Evolutionary conservation across 2,888 invertebrate species (phyloP), one percentile per base, ranked within the genome.

Genomic region (Coleophora deauratella): DNA sequence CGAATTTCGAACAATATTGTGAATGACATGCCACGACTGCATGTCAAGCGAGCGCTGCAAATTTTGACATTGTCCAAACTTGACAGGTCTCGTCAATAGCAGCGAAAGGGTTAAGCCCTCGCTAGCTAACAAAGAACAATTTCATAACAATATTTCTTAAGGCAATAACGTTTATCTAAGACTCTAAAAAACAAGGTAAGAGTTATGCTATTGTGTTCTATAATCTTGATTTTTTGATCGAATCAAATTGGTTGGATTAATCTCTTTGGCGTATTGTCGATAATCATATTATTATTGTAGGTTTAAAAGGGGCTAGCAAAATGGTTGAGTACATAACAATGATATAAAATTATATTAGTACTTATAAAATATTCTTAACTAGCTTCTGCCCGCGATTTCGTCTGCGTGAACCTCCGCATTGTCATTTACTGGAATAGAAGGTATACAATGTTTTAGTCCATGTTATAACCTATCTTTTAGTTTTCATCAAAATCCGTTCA

Each of bases 21-120:
- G 72, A 57, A 47, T 63, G 61, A 63, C 63, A 43, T 50, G 50
- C 59, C 66, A 50, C 59, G 68, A 65, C 70, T 55, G 59, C 65
- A 58, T 56, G 53, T 46, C 55, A 52, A 44, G 57, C 50, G 52
- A 44, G 58, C 50, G 52, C 60, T 66, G 66, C 71, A 67, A 72
- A 63, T 63, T 63, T 49, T 54, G 44, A 55, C 54, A 66, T 70
- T 74, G 69, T 68, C 59, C 52, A 52, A 38, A 33, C 40, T 50
- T 54, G 55, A 56, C 48, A 46, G 41, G 40, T 6, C 21, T 21
- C 21, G 21, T 46, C 40, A 37, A 47, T 49, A 3, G 44, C 31
- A 10, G 10, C 11, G 49, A 61, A 66, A 61, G 70, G 72, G 68
- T 66, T 50, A 50, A 43, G 50, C 62, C 62, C 59, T 56, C 46